phyloP scores from a whole-genome alignment of 2,797 vertebrate species.

The Rhabdophis nuchalis region DNA sequence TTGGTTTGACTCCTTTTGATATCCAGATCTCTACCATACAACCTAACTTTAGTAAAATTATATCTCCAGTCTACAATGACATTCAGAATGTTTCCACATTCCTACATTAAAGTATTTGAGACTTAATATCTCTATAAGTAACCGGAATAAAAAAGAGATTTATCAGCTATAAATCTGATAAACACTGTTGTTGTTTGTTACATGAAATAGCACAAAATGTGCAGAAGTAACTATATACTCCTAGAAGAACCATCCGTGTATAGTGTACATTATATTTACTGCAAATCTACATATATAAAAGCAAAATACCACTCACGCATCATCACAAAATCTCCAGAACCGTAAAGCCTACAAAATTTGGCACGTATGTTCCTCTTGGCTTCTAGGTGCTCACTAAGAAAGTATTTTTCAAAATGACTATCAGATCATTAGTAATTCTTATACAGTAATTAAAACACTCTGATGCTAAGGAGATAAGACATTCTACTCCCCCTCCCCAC shows the following conservation, averaged over 20 bases:
- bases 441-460: too few relatives aligned
- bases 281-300: background rate
- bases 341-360: too few relatives aligned
- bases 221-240: background rate
- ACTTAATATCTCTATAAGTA: background rate
- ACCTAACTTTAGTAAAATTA: background rate
- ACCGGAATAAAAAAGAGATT: background rate
- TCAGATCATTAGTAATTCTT: too few relatives aligned
- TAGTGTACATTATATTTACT: background rate
- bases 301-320: too few relatives aligned
- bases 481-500: too few relatives aligned
- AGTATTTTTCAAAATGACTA: too few relatives aligned
- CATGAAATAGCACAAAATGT: background rate
- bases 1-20: background rate
- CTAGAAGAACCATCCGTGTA: background rate
- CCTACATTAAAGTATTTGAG: background rate
- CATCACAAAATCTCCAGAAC: too few relatives aligned
- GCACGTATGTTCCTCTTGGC: too few relatives aligned
- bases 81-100: background rate
- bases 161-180: background rate
- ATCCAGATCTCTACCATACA: background rate
- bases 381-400: too few relatives aligned
- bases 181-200: background rate
- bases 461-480: too few relatives aligned
- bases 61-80: background rate